These are phyloP conservation scores for Aurelia sp. DNA, from an alignment of 30 jellyfish, hydroid and myxozoan genomes.

Conservation along the genomic window DNA sequence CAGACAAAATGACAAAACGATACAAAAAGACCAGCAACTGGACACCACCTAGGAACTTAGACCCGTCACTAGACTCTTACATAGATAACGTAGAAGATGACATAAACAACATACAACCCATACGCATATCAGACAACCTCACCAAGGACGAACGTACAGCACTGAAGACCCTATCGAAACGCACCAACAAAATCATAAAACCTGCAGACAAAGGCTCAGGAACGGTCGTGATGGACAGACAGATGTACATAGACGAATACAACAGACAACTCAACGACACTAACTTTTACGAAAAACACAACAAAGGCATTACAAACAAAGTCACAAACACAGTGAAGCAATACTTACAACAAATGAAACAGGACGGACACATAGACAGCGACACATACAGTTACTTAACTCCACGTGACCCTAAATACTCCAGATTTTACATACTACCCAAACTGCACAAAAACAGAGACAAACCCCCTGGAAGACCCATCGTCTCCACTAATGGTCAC, in stretches of 20 bases:
- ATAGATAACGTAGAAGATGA: too few relatives aligned
- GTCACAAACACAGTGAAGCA: slow-evolving; percentile 16
- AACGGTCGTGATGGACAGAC: slow-evolving; percentile 5
- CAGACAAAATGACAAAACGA: too few relatives aligned
- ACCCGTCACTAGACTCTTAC: not conserved
- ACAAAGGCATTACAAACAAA: slow-evolving; percentile 20
- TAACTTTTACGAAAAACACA: slow-evolving; percentile 12
- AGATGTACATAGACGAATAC: slow-evolving; percentile 7
- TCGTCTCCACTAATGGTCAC: slow-evolving; percentile 16
- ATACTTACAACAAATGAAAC: slow-evolving; percentile 14
- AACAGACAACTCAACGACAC: slow-evolving; percentile 27
- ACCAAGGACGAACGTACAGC: too few relatives aligned
- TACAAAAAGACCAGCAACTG: not conserved
- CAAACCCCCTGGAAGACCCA: slow-evolving; percentile 17
- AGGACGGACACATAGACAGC: slow-evolving; percentile 14
- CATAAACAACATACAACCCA: not conserved
- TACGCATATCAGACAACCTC: not conserved
- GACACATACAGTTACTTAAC: slow-evolving; percentile 10
- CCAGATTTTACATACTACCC: slow-evolving; percentile 10
- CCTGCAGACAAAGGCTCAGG: too few relatives aligned
- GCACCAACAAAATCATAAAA: too few relatives aligned
- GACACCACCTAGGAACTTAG: not conserved
- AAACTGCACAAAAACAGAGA: slow-evolving; percentile 22
- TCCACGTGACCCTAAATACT: slow-evolving; percentile 9
- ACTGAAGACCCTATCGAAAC: too few relatives aligned